Evolutionary conservation across 2,113 vertebrate species (phyloP).

Genomic region (Notothenia rossii): DNA sequence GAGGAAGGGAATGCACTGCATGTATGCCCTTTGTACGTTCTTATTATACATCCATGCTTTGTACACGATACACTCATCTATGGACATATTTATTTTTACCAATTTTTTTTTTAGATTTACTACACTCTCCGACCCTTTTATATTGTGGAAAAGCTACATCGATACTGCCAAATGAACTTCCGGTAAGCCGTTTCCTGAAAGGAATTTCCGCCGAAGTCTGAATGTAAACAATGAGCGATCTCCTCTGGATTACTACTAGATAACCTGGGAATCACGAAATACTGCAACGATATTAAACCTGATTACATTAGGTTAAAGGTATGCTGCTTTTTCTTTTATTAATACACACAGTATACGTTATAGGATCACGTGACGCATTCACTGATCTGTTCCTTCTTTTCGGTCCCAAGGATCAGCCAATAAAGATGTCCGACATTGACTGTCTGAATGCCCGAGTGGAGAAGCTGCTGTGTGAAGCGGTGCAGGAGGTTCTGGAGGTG

Average conservation of each 20-base stretch:
- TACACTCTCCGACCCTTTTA: neutral
- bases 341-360: no score
- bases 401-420: conserved; percentile 26
- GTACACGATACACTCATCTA: neutral
- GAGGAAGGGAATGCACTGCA: conserved; percentile 6
- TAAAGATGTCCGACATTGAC: conserved; percentile 78
- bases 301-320: neutral
- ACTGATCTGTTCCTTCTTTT: neutral
- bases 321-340: neutral
- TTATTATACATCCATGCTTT: no score
- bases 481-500: conserved; percentile 79
- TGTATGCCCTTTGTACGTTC: no score
- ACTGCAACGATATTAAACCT: neutral
- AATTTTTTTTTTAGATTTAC: neutral
- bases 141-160: neutral
- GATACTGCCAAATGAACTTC: neutral
- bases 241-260: neutral
- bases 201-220: neutral
- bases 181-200: neutral
- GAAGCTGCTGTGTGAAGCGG: conserved; percentile 72
- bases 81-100: neutral
- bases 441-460: conserved; percentile 75
- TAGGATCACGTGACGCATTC: neutral
- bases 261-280: neutral
- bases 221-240: conserved; percentile 15